phyloP scores from a whole-genome alignment of 2,113 vertebrate species.

The Myotis brandtii region DNA sequence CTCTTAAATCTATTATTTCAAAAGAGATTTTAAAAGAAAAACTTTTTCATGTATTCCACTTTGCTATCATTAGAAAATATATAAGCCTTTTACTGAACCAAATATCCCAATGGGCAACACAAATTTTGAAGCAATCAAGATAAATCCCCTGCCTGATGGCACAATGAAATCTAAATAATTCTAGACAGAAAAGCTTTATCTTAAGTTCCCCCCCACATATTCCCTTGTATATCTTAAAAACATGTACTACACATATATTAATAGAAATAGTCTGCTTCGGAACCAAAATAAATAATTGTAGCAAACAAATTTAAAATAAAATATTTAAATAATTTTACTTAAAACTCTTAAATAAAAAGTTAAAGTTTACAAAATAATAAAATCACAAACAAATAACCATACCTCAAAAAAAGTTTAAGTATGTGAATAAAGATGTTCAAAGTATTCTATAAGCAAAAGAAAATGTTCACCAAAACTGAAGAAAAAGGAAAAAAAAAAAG shows the following conservation, averaged over 20 bases:
- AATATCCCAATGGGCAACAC: slow-evolving; percentile 38
- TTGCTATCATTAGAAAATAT: slow-evolving; percentile 25
- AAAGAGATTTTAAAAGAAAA: not conserved
- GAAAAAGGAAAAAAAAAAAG: not conserved
- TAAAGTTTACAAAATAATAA: slow-evolving; percentile 5
- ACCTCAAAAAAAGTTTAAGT: slow-evolving; percentile 28
- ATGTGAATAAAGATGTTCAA: slow-evolving; percentile 40
- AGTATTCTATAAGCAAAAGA: slow-evolving; percentile 43
- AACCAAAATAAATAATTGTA: slow-evolving; percentile 47
- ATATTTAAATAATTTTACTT: slow-evolving; percentile 56
- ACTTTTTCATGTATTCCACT: not conserved
- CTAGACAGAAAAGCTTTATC: not conserved
- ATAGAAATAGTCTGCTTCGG: slow-evolving; percentile 37
- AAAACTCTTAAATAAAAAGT: slow-evolving; percentile 29
- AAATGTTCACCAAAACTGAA: slow-evolving; percentile 53
- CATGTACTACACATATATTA: not conserved
- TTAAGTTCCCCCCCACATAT: not conserved
- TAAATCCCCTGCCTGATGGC: slow-evolving; percentile 3
- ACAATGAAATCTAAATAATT: slow-evolving; percentile 43
- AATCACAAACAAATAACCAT: slow-evolving; percentile 24
- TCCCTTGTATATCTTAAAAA: not conserved
- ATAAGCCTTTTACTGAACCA: not conserved
- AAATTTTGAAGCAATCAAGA: slow-evolving; percentile 1
- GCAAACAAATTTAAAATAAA: slow-evolving; percentile 32
- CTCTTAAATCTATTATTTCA: slow-evolving; percentile 25